Conservation (phyloP, 2,888 invertebrate species). For the Chironomus riparius region DNA sequence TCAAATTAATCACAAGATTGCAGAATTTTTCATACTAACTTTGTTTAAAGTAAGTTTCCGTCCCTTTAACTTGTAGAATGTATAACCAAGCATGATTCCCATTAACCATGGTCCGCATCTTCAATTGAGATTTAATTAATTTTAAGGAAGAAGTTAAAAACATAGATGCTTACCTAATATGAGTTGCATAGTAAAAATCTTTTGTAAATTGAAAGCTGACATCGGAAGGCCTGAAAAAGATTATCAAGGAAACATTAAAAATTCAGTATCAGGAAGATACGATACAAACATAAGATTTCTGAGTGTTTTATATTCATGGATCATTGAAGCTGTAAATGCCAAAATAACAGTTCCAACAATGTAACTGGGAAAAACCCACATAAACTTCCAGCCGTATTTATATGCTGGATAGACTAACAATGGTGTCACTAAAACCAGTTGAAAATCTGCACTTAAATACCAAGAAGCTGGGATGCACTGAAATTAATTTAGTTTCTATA, state of each 20-base stretch:
- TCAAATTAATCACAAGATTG: too few relatives aligned
- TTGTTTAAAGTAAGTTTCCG: background rate
- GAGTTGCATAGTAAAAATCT: conserved; percentile 39
- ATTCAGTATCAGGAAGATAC: too few relatives aligned
- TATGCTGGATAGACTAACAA: conserved; percentile 34
- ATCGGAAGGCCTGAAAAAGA: background rate
- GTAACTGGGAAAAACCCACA: background rate
- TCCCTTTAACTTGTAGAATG: conserved; percentile 33
- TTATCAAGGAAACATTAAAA: background rate
- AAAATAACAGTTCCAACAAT: background rate
- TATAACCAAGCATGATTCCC: conserved; percentile 40
- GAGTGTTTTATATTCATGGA: background rate
- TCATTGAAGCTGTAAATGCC: background rate
- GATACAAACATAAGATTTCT: background rate
- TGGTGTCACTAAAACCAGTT: conserved; percentile 48
- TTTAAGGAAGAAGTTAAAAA: too few relatives aligned
- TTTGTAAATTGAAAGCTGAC: conserved; percentile 28
- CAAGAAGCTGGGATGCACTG: conserved; percentile 49
- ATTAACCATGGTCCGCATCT: conserved; percentile 39
- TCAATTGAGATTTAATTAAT: background rate
- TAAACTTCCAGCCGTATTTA: background rate
- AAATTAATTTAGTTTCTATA: too few relatives aligned
- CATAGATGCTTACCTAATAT: conserved; percentile 36
- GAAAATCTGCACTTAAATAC: conserved; percentile 52
- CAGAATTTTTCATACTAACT: too few relatives aligned